phyloP scores from a whole-genome alignment of 2,797 vertebrate genomes.

The Anomalospiza imberbis region DNA sequence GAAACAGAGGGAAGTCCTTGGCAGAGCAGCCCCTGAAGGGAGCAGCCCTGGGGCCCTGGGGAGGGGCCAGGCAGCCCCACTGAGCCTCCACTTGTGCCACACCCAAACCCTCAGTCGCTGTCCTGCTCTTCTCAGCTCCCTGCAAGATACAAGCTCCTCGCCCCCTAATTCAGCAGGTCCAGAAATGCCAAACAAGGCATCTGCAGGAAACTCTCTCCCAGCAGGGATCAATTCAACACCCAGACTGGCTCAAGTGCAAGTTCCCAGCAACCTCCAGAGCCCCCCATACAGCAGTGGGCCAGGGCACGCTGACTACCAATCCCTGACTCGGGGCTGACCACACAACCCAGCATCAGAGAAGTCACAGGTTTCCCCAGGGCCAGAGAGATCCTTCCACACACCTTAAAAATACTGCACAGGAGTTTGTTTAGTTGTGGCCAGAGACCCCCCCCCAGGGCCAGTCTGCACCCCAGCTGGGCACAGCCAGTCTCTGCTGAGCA shows the following conservation, averaged over 20 bases:
- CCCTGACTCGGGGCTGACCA: fast-evolving
- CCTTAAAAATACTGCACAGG: neutral
- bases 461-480: neutral
- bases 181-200: neutral
- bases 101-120: neutral
- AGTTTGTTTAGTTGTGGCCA: neutral
- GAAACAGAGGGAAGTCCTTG: neutral
- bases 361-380: neutral
- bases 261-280: neutral
- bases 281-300: neutral
- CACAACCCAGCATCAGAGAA: neutral
- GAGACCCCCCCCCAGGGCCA: neutral
- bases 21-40: neutral
- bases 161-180: neutral
- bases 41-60: fast-evolving
- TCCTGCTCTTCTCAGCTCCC: neutral
- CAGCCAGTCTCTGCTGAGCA: neutral
- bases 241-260: neutral
- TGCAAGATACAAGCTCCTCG: neutral
- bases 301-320: neutral
- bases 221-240: neutral
- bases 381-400: neutral
- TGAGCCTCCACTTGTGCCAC: neutral
- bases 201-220: neutral
- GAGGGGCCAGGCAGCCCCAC: neutral